Evolutionary conservation across 1,140 invertebrate genomes (phyloP).

Genomic region (Trigoniulus corallinus): DNA sequence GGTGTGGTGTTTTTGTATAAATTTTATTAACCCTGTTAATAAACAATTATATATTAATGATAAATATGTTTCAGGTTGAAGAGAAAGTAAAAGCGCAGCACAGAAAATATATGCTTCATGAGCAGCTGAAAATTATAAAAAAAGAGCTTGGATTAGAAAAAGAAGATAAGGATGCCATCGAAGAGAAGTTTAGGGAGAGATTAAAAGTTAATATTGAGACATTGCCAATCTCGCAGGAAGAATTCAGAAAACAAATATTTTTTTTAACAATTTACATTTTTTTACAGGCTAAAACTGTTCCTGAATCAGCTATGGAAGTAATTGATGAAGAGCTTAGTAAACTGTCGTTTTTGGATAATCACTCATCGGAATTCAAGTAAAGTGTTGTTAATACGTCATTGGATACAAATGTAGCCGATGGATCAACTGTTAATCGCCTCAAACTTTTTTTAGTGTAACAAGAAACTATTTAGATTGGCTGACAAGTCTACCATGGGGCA

Average conservation of each 20-base stretch:
- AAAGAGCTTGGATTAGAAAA: slow-evolving; percentile 97
- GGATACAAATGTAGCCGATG: no score
- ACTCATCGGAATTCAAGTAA: slow-evolving; percentile 97
- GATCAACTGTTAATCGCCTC: no score
- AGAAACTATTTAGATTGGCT: slow-evolving; percentile 99
- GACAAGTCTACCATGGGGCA: slow-evolving; percentile 91
- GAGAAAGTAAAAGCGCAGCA: slow-evolving; percentile 98
- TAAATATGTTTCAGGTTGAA: no score
- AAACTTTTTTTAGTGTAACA: no score
- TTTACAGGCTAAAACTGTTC: slow-evolving; percentile 60
- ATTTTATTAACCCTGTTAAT: no score
- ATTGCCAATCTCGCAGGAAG: no score
- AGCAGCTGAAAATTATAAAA: slow-evolving; percentile 97
- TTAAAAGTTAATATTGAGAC: no score
- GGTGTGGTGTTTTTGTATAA: no score
- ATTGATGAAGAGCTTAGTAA: slow-evolving; percentile 96
- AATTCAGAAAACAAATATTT: slow-evolving; percentile 5
- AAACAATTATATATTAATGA: no score
- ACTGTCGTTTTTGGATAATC: slow-evolving; percentile 86
- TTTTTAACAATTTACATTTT: no score
- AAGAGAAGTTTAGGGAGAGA: slow-evolving; percentile 83
- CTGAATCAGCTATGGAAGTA: slow-evolving; percentile 76
- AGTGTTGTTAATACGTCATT: no score
- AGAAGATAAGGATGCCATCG: slow-evolving; percentile 97
- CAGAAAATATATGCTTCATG: slow-evolving; percentile 91